Percentiles rank a stretch among this genome's conserved stretches.
phyloP scores from a whole-genome alignment of 53 echinoderm and acorn worm species.

The Glandiceps talaboti region DNA sequence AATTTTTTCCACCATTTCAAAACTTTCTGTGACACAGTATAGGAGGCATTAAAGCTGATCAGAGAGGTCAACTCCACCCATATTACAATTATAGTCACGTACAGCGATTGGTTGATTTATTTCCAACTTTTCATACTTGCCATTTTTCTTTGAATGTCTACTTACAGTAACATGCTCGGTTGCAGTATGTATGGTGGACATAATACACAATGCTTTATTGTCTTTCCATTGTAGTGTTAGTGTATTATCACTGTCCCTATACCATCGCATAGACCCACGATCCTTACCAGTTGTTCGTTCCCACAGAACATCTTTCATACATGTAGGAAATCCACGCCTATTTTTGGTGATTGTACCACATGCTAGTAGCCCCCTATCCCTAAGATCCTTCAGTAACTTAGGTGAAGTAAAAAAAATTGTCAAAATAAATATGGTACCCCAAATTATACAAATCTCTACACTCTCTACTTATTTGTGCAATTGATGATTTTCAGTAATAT shows the following conservation, averaged over 20 bases:
- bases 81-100: slow-evolving; percentile 5
- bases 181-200: slow-evolving; percentile 14
- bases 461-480: no score
- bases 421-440: no score
- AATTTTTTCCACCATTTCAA: slow-evolving; percentile 13
- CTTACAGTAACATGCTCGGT: slow-evolving; percentile 3
- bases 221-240: slow-evolving; percentile 11
- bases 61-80: not conserved
- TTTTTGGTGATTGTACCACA: not conserved
- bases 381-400: not conserved
- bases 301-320: not conserved
- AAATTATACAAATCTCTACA: no score
- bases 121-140: slow-evolving; percentile 4
- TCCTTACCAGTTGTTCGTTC: not conserved
- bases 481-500: no score
- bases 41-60: not conserved
- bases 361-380: not conserved
- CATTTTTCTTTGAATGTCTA: slow-evolving; percentile 5
- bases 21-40: slow-evolving; percentile 3
- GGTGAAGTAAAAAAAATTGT: not conserved
- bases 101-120: slow-evolving; percentile 15
- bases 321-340: not conserved
- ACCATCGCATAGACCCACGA: slow-evolving; percentile 11
- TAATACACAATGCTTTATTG: slow-evolving; percentile 8
- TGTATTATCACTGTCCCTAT: slow-evolving; percentile 2